A percentile compares a stretch with the other conserved stretches of the same genome.
Evolutionary conservation across 2,888 invertebrate species (phyloP).

Genomic region (Tenthredo distinguenda): DNA sequence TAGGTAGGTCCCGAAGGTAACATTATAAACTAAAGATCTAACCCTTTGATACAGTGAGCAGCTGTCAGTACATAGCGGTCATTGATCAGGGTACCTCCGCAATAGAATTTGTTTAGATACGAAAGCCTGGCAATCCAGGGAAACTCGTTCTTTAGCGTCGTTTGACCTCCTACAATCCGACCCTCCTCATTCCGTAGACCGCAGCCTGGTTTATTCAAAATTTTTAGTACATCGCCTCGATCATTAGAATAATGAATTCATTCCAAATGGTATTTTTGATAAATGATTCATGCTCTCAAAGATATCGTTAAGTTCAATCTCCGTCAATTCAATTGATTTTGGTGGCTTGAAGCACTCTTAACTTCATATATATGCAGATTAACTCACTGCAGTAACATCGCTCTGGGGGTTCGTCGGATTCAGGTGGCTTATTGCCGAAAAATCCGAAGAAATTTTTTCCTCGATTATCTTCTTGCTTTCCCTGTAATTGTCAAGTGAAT

Average conservation of each 20-base stretch:
- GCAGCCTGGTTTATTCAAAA: conserved; percentile 82
- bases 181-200: conserved; percentile 91
- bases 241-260: not conserved
- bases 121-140: conserved; percentile 94
- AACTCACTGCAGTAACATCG: conserved; percentile 85
- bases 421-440: conserved; percentile 85
- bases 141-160: conserved; percentile 88
- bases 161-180: conserved; percentile 90
- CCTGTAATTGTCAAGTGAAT: conserved; percentile 16
- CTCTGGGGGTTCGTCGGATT: conserved; percentile 80
- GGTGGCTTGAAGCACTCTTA: not conserved
- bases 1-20: too few relatives aligned
- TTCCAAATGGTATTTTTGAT: not conserved
- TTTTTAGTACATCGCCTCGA: conserved; percentile 15
- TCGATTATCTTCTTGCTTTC: conserved; percentile 8
- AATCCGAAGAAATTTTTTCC: conserved; percentile 77
- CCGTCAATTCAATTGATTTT: not conserved
- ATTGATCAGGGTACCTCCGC: conserved; percentile 93
- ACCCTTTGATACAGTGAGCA: conserved; percentile 95
- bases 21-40: conserved; percentile 64
- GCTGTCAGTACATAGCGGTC: conserved; percentile 93
- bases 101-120: conserved; percentile 94
- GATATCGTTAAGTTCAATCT: not conserved
- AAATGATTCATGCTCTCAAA: not conserved
- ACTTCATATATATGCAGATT: not conserved